Evolutionary conservation across 2,888 invertebrate species (phyloP).

Genomic region (Pardosa pseudoannulata): DNA sequence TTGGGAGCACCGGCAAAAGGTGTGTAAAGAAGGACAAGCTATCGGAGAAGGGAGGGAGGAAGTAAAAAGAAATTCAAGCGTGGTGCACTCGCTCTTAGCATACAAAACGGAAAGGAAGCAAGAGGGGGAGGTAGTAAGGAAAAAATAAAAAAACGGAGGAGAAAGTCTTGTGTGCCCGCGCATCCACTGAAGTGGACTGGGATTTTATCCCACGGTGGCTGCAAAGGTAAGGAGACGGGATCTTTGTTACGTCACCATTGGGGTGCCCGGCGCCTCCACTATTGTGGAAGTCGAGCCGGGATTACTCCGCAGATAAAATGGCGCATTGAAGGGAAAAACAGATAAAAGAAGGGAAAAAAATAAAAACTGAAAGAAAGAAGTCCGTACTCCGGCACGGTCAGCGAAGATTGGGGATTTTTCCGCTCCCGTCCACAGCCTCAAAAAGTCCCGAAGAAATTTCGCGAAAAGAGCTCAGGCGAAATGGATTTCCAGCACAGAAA

Average conservation of each 20-base stretch:
- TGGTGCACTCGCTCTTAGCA: constrained; percentile 49
- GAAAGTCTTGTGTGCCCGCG: constrained; percentile 47
- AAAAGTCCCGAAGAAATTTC: constrained; percentile 67
- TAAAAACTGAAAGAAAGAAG: constrained; percentile 29
- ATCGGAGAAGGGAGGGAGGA: background rate
- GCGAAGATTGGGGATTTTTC: constrained; percentile 71
- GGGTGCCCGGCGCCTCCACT: constrained; percentile 42
- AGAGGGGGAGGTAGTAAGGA: constrained; percentile 29
- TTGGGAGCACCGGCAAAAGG: constrained; percentile 18
- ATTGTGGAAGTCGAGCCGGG: constrained; percentile 60
- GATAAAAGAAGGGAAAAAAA: constrained; percentile 50
- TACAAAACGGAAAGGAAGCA: constrained; percentile 45
- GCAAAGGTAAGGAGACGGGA: constrained; percentile 51
- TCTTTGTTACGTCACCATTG: constrained; percentile 67
- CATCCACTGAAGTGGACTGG: constrained; percentile 39
- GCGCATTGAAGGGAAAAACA: constrained; percentile 66
- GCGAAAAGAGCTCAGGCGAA: constrained; percentile 61
- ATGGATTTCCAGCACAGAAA: constrained; percentile 60
- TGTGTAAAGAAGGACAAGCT: constrained; percentile 9
- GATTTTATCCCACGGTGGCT: constrained; percentile 67
- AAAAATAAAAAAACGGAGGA: constrained; percentile 16
- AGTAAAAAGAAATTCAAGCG: constrained; percentile 57
- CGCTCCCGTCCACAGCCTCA: constrained; percentile 45
- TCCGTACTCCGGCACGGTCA: constrained; percentile 53
- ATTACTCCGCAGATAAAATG: constrained; percentile 70